A percentile compares a stretch with the other conserved stretches of the same genome.
phyloP scores from a whole-genome alignment of 2,888 invertebrate genomes.

The Congeria kusceri region DNA sequence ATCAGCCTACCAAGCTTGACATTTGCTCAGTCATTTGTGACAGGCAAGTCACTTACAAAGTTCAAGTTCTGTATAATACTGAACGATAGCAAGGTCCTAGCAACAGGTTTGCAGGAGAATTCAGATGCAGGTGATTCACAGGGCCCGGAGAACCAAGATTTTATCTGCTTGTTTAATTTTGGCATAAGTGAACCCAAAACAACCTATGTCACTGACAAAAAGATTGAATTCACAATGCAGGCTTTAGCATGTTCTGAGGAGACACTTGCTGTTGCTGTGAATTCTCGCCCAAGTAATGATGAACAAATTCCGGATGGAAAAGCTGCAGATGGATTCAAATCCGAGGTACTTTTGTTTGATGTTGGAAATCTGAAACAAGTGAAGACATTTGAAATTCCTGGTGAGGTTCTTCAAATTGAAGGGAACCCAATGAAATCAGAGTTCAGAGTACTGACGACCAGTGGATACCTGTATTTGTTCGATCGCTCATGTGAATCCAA shows the following conservation, averaged over 20 bases:
- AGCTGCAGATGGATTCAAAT: background rate
- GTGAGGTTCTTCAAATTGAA: conserved; percentile 37
- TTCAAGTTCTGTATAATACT: conserved; percentile 24
- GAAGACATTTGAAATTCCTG: conserved; percentile 28
- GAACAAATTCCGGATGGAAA: conserved; percentile 12
- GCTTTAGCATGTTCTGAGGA: conserved; percentile 31
- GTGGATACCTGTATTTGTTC: conserved; percentile 52
- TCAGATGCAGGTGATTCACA: conserved; percentile 35
- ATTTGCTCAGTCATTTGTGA: conserved; percentile 28
- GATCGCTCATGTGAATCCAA: conserved; percentile 24
- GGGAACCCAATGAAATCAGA: conserved; percentile 56
- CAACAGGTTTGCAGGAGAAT: conserved; percentile 33
- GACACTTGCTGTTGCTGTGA: conserved; percentile 38
- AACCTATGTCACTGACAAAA: background rate
- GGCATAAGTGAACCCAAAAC: conserved; percentile 31
- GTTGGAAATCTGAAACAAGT: conserved; percentile 4
- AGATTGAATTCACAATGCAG: background rate
- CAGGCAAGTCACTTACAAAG: conserved; percentile 17
- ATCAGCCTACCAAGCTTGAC: conserved; percentile 30
- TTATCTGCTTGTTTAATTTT: conserved; percentile 48
- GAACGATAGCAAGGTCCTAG: conserved; percentile 34
- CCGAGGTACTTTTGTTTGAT: conserved; percentile 3
- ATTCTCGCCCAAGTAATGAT: background rate
- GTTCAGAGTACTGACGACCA: conserved; percentile 46
- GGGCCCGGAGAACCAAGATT: conserved; percentile 49